phyloP scores from a whole-genome alignment of 2,113 vertebrate genomes.

The Eulacestoma nigropectus region DNA sequence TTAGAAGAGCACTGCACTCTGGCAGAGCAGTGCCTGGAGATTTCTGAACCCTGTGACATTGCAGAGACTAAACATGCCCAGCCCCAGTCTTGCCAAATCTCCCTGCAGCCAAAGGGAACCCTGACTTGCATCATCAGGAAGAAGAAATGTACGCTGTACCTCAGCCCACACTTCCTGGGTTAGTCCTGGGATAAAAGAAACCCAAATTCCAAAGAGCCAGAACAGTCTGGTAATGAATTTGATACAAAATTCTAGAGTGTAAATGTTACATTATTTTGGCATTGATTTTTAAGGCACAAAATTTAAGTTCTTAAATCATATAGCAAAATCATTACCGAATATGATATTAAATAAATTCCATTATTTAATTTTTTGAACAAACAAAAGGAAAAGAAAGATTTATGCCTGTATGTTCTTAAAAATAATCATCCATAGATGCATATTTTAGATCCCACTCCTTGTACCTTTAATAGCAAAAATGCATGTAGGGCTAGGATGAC shows the following conservation, averaged over 20 bases:
- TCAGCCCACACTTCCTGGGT: not conserved
- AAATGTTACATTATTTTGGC: not conserved
- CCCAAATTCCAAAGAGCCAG: not conserved
- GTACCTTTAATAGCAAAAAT: not conserved
- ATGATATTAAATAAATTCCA: not conserved
- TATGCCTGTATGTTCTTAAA: not conserved
- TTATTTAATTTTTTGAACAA: not conserved
- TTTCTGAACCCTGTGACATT: not conserved
- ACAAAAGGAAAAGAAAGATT: not conserved
- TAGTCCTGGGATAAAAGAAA: not conserved
- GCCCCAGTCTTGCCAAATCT: not conserved
- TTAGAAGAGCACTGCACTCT: fast-evolving
- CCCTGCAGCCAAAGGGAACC: not conserved
- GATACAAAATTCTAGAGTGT: not conserved
- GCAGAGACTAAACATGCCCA: not conserved
- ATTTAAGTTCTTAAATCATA: not conserved
- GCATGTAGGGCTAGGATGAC: not conserved
- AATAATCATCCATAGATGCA: not conserved
- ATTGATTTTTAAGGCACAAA: not conserved
- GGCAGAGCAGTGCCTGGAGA: not conserved
- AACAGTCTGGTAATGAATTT: not conserved
- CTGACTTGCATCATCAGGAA: not conserved
- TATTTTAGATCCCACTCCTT: not conserved
- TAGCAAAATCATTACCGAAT: not conserved
- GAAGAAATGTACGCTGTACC: not conserved